Evolutionary conservation across 2,113 vertebrate species (phyloP).

Genomic region (Gasterosteus aculeatus): DNA sequence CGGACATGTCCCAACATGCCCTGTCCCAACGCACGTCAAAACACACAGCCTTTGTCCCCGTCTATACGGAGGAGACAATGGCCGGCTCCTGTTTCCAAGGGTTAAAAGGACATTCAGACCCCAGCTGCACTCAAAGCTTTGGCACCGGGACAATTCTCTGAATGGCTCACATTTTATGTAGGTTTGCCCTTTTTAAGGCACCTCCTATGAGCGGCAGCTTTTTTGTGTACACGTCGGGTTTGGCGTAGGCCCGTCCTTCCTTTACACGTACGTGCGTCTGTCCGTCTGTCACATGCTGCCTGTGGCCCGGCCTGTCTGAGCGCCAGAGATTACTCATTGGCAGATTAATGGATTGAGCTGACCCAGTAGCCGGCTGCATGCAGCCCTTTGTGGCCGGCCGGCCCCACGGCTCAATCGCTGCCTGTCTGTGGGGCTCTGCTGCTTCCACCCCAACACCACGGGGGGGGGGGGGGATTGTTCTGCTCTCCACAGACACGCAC

Average conservation of each 20-base stretch:
- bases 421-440: slow-evolving; percentile 48
- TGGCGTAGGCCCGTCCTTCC: not conserved
- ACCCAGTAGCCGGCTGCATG: slow-evolving; percentile 75
- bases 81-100: slow-evolving; percentile 64
- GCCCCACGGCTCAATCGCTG: slow-evolving; percentile 58
- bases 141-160: slow-evolving; percentile 51
- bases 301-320: slow-evolving; percentile 65
- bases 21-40: slow-evolving; percentile 47
- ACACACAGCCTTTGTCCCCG: slow-evolving; percentile 64
- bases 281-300: slow-evolving; percentile 40
- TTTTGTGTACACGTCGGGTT: slow-evolving; percentile 3
- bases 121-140: slow-evolving; percentile 61
- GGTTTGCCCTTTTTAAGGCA: slow-evolving; percentile 15
- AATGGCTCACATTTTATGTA: slow-evolving; percentile 45
- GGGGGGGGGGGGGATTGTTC: slow-evolving; percentile 50
- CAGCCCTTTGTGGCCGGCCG: slow-evolving; percentile 64
- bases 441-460: slow-evolving; percentile 36
- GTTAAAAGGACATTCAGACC: slow-evolving; percentile 71
- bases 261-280: slow-evolving; percentile 3
- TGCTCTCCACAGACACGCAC: slow-evolving; percentile 2
- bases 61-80: slow-evolving; percentile 72
- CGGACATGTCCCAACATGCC: slow-evolving; percentile 69
- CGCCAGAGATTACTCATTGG: slow-evolving; percentile 80
- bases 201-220: not conserved
- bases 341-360: slow-evolving; percentile 81